Evolutionary conservation across 2,797 vertebrate genomes (phyloP), one percentile per base, ranked within the genome.

Genomic region (Coranthus polyacanthus): DNA sequence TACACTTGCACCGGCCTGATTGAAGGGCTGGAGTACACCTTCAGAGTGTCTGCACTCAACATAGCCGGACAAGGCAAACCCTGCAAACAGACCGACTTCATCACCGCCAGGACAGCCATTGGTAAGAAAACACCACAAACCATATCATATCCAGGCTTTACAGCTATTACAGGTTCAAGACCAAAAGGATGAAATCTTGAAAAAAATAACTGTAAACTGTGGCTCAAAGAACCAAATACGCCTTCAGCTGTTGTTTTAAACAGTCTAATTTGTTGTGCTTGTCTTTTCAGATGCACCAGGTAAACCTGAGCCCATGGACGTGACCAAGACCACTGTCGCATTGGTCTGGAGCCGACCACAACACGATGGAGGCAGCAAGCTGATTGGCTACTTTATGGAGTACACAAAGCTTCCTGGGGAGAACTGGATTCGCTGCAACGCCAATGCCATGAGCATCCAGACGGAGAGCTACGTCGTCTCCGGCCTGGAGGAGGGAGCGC

Each of bases 301-400:
- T 66, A 99, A 99, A 94, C 98, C 98, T 17, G 97, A 99, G 91
- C 92, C 96, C 71, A 95, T 97, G 90, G 98, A 99, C 84, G 94
- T 99, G 68, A 96, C 95, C 64, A 99, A 93, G 84, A 94, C 53
- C 86, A 93, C 95, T 0, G 97, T 94, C 15, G 97, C 97, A 6
- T 86, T 99, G 87, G 87, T 98, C 59, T 99, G 98, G 98, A 92
- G 82, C 70, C 95, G 95, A 66, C 97, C 98, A 73, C 96, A 96
- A 64, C 95, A 98, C 45, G 98, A 99, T 44, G 98, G 98, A 47
- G 98, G 98, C 65, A 99, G 98, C 90, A 98, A 96, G 91, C 92
- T 99, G 61, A 93, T 97, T 78, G 98, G 98, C 44, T 99, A 99
- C 85, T 95, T 93, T 22, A 86, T 99, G 81, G 98, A 99, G 91